These are phyloP conservation scores for Euzetes globulus DNA, from an alignment of 2,888 invertebrate genomes.

Conservation along the genomic window DNA sequence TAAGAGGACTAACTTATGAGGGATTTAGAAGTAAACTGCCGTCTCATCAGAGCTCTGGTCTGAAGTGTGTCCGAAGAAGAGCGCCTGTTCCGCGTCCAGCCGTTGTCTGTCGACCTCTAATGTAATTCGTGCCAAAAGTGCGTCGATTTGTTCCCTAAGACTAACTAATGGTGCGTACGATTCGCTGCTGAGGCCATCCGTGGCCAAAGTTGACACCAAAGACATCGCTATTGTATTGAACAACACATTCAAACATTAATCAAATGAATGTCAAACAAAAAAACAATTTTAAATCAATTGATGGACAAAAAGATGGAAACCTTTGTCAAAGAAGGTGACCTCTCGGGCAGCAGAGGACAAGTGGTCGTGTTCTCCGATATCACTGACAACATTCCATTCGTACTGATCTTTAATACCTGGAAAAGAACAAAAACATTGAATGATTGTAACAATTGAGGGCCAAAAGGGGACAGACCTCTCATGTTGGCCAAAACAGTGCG, in stretches of 20 bases:
- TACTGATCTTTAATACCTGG: background rate
- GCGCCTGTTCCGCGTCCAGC: background rate
- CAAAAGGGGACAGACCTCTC: background rate
- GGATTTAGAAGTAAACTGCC: slow-evolving; percentile 20
- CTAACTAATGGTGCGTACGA: slow-evolving; percentile 21
- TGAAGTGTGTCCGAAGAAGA: background rate
- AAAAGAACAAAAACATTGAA: background rate
- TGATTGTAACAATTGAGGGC: background rate
- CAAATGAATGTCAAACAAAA: background rate
- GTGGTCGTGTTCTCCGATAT: slow-evolving; percentile 17
- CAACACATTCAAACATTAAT: too few relatives aligned
- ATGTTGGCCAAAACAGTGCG: background rate
- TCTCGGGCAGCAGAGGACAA: background rate
- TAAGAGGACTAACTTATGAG: background rate
- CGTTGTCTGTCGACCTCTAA: background rate
- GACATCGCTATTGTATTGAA: slow-evolving; percentile 3
- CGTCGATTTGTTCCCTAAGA: slow-evolving; percentile 26
- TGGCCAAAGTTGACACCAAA: slow-evolving; percentile 9
- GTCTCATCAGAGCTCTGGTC: slow-evolving; percentile 2
- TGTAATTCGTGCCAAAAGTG: slow-evolving; percentile 13
- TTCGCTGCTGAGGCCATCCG: background rate
- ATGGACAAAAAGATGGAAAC: background rate
- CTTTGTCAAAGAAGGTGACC: slow-evolving; percentile 7
- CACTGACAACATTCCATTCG: slow-evolving; percentile 11
- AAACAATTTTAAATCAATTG: background rate